Percentiles rank a stretch among this genome's conserved stretches.
Conservation (phyloP, 2,888 invertebrate species). For the Gonocerus acuteangulatus region DNA sequence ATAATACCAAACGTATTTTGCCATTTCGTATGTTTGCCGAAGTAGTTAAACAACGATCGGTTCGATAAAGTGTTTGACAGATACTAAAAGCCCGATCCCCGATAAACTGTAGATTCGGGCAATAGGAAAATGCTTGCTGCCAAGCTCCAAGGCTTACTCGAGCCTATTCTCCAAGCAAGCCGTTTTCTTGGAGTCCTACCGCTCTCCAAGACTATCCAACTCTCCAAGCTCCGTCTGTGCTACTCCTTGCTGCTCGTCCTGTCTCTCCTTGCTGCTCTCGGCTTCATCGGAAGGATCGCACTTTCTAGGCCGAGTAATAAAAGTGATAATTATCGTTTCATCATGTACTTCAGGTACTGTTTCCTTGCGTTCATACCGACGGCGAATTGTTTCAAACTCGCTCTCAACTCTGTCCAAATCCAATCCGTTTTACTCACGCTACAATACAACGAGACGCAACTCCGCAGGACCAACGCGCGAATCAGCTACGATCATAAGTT, state of each 20-base stretch:
- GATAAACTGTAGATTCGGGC: too few relatives aligned
- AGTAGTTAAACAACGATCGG: too few relatives aligned
- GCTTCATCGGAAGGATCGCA: background rate
- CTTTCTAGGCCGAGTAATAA: background rate
- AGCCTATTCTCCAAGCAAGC: background rate
- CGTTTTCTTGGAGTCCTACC: background rate
- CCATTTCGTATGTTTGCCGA: too few relatives aligned
- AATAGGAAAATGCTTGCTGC: too few relatives aligned
- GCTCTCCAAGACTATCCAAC: background rate
- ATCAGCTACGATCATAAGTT: background rate
- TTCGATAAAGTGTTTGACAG: too few relatives aligned
- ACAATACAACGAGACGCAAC: background rate
- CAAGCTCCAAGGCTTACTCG: background rate
- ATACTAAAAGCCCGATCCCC: too few relatives aligned
- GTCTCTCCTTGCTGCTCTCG: background rate
- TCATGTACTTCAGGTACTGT: background rate
- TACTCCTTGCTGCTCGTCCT: background rate
- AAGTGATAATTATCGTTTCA: background rate
- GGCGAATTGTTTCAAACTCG: background rate
- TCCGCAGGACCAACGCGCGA: background rate
- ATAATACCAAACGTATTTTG: too few relatives aligned
- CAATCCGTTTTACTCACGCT: background rate
- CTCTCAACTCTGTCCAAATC: background rate
- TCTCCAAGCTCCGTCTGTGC: background rate
- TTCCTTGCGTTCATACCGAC: background rate